Percentiles rank a stretch among this genome's conserved stretches.
Conservation (phyloP, 2,113 vertebrate genomes). For the Gambusia holbrooki region DNA sequence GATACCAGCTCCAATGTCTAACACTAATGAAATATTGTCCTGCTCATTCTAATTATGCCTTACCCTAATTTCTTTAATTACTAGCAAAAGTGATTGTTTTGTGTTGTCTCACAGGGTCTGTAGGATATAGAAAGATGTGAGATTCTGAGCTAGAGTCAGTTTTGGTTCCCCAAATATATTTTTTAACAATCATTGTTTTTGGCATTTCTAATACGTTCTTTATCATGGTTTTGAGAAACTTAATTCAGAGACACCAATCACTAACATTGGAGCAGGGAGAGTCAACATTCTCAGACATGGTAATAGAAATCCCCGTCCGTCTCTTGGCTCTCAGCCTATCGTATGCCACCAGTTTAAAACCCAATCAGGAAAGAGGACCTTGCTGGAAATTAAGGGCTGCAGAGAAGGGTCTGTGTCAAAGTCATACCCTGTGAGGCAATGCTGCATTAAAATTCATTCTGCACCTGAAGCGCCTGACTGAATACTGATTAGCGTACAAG, state of each 20-base stretch:
- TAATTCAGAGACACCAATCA: too few species aligned
- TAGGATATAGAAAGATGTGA: too few species aligned
- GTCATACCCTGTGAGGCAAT: conserved; percentile 52
- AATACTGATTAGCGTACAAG: conserved; percentile 57
- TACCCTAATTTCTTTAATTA: not conserved
- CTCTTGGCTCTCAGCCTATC: conserved; percentile 42
- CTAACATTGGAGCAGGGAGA: too few species aligned
- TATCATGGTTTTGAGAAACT: too few species aligned
- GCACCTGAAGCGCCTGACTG: conserved; percentile 36
- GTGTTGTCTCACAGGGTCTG: not conserved
- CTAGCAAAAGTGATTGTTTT: not conserved
- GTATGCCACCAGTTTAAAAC: conserved; percentile 2
- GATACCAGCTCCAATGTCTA: not conserved
- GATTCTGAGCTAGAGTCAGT: not conserved
- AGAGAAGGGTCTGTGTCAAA: conserved; percentile 65
- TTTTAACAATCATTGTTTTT: too few species aligned
- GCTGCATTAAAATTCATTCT: conserved; percentile 65
- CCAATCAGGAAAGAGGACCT: conserved; percentile 49
- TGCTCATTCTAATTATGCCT: not conserved
- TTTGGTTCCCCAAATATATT: not conserved
- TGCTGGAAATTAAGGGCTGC: conserved; percentile 33
- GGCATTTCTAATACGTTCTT: too few species aligned
- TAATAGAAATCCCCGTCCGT: conserved; percentile 9
- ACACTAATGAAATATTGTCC: not conserved
- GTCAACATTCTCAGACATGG: conserved; percentile 45